phyloP scores from a whole-genome alignment of 2,797 vertebrate genomes.

The Myiothlypis chrysogaster region DNA sequence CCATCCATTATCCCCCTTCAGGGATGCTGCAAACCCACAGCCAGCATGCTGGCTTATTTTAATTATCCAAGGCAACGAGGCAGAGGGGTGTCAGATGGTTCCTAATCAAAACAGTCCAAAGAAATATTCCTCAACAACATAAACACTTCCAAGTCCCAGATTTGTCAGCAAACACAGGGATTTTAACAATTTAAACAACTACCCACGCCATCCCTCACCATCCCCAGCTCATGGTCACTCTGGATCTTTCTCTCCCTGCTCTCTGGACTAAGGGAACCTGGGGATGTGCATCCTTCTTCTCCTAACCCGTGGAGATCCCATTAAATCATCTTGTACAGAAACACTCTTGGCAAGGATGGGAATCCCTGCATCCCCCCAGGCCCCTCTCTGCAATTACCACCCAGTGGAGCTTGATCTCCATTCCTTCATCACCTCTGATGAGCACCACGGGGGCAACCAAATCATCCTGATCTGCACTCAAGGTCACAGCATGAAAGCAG shows the following conservation, averaged over 20 bases:
- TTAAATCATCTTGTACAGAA: background rate
- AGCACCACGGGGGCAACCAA: background rate
- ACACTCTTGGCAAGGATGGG: background rate
- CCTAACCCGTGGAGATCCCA: fast-evolving
- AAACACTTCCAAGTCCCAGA: background rate
- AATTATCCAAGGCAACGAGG: background rate
- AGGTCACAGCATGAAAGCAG: background rate
- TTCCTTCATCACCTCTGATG: background rate
- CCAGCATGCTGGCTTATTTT: background rate
- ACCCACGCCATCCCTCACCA: fast-evolving
- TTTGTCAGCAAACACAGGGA: background rate
- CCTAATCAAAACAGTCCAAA: background rate
- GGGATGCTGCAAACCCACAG: background rate
- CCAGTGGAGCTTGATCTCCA: background rate
- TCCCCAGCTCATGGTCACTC: background rate
- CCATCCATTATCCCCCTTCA: background rate
- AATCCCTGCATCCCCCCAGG: background rate
- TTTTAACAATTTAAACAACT: background rate
- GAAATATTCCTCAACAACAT: background rate
- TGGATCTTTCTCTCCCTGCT: background rate
- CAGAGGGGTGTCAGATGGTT: background rate
- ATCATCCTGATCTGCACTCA: background rate
- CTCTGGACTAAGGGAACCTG: background rate
- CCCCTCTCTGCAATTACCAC: background rate
- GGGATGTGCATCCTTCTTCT: background rate